Evolutionary conservation across 2,888 invertebrate genomes (phyloP), one percentile per base, ranked within the genome.

Genomic region (Mamestra brassicae): DNA sequence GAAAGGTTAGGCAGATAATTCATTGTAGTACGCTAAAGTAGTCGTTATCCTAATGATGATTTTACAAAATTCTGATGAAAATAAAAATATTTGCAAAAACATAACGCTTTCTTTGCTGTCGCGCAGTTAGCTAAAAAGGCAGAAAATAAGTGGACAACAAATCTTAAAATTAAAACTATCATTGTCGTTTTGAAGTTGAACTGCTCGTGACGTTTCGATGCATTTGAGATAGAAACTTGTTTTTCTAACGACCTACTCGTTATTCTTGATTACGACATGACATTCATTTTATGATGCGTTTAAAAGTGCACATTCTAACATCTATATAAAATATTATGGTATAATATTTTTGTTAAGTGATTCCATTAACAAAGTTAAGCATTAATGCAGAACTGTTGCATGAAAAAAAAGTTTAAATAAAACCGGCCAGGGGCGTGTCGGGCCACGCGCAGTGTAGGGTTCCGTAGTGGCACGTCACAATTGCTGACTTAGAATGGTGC

Each of bases 131-230:
- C 6, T 42, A 6, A 7, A 42, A n/a, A 54, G n/a, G 8, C n/a
- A 10, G 0, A 26, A 54, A n/a, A 26, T 54, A n/a, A n/a, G 7
- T 54, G 6, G 6, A 5, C n/a, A 54, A 8, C n/a, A 54, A 54
- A 54, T 3, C 17, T 17, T 52, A 52, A 52, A 52, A 52, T 47
- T 42, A 7, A 42, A 42, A 42, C 15, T 17, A 54, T n/a, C 10
- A 78, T 61, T 34, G 45, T 62, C n/a, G 52, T 36, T 58, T 54
- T 54, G 13, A 70, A 71, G 34, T 68, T 60, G 54, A 60, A 64
- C 47, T 11, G 13, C 10, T 64, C 8, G 34, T 57, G 77, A 71
- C 65, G 55, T 63, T 52, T 69, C n/a, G 17, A 42, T 42, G 34
- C 64, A 61, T 54, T 71, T 38, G 42, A 65, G n/a, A 68, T 71